phyloP scores from a whole-genome alignment of 64 coral and sea anemone species.

The Trachythela sp. region DNA sequence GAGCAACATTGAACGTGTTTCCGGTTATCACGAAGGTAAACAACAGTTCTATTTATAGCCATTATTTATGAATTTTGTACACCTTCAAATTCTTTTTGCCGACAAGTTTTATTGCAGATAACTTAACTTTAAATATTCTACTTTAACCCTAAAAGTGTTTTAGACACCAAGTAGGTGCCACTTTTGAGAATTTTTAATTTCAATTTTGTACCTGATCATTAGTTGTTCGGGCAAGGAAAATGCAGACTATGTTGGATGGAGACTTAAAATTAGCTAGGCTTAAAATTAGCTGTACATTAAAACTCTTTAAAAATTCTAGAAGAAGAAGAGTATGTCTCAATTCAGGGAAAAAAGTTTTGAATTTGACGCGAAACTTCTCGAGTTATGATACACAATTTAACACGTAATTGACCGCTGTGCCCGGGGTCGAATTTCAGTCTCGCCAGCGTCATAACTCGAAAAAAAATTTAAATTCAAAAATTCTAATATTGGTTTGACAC shows the following conservation, averaged over 20 bases:
- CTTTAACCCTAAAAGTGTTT: background rate
- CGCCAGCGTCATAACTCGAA: background rate
- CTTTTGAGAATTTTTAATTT: background rate
- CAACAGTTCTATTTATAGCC: background rate
- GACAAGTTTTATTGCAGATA: conserved; percentile 18
- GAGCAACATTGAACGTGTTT: background rate
- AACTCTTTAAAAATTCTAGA: no score
- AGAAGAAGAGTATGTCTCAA: no score
- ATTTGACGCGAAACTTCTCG: background rate
- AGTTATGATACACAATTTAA: background rate
- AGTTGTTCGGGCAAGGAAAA: background rate
- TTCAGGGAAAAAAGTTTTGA: background rate
- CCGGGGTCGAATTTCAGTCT: no score
- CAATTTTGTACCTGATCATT: background rate
- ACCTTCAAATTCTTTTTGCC: background rate
- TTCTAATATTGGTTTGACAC: background rate
- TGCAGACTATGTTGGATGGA: no score
- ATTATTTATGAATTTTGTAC: background rate
- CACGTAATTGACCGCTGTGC: background rate
- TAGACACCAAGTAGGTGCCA: background rate
- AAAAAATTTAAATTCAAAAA: background rate
- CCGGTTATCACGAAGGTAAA: background rate
- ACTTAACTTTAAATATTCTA: background rate
- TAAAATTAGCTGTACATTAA: background rate
- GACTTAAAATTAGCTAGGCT: background rate